phyloP scores from a whole-genome alignment of 2,113 vertebrate genomes.

The Pionites leucogaster region DNA sequence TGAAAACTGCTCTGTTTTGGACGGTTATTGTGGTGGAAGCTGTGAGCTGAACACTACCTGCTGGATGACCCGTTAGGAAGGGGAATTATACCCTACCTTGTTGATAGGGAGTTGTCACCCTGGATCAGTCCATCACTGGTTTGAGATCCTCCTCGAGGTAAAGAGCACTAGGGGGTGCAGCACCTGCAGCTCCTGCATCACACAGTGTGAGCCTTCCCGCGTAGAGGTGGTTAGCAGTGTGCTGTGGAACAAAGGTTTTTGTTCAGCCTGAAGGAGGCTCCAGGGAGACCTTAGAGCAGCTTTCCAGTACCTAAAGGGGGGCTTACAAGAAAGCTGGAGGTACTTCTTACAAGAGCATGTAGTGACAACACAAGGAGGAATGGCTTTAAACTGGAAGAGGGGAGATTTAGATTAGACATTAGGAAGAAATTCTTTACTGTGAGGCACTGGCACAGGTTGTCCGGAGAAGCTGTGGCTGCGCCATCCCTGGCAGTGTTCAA shows the following conservation, averaged over 20 bases:
- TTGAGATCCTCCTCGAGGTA: not conserved
- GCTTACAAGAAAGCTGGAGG: not conserved
- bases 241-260: not conserved
- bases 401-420: not conserved
- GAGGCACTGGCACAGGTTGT: not conserved
- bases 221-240: not conserved
- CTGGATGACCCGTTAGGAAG: not conserved
- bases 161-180: not conserved
- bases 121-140: not conserved
- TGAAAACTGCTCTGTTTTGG: not conserved
- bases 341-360: not conserved
- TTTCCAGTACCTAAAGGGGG: not conserved
- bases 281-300: not conserved
- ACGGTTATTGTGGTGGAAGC: not conserved
- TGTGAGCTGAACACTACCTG: not conserved
- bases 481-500: not conserved
- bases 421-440: not conserved
- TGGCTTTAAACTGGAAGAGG: not conserved
- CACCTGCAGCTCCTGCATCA: fast-evolving
- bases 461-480: not conserved
- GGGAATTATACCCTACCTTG: not conserved
- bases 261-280: not conserved
- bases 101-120: not conserved
- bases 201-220: not conserved
- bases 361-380: not conserved